A percentile compares a stretch with the other conserved stretches of the same genome.
phyloP scores from a whole-genome alignment of 2,888 invertebrate genomes.

The Ptychoptera contaminata region DNA sequence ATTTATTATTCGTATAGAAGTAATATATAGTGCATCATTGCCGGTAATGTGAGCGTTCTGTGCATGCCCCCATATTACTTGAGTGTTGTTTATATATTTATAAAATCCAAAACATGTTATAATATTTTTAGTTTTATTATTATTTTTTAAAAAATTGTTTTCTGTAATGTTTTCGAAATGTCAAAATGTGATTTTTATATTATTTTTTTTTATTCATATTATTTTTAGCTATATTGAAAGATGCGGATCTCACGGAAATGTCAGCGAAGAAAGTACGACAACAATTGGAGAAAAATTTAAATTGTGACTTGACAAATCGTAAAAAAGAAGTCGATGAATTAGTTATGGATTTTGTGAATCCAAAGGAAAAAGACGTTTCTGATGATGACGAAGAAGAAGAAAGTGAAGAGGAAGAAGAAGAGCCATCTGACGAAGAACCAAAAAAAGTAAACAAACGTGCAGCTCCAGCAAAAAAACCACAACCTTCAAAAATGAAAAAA shows the following conservation, averaged over 20 bases:
- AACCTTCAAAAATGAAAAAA: slow-evolving; percentile 16
- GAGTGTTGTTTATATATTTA: too few species aligned
- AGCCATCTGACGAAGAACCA: slow-evolving; percentile 15
- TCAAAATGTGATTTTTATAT: slow-evolving; percentile 23
- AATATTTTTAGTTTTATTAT: slow-evolving; percentile 20
- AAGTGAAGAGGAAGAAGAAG: slow-evolving; percentile 31
- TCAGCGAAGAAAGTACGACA: slow-evolving; percentile 82
- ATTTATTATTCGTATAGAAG: slow-evolving; percentile 22
- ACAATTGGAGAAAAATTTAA: slow-evolving; percentile 67
- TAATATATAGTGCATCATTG: slow-evolving; percentile 11
- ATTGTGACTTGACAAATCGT: slow-evolving; percentile 55
- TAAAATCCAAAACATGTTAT: slow-evolving; percentile 10
- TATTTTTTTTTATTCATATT: not conserved
- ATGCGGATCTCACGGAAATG: slow-evolving; percentile 67
- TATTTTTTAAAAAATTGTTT: slow-evolving; percentile 28
- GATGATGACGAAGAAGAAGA: slow-evolving; percentile 34
- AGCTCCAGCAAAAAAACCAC: slow-evolving; percentile 31
- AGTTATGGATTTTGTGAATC: slow-evolving; percentile 59
- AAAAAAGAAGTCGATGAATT: slow-evolving; percentile 78
- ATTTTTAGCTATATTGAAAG: slow-evolving; percentile 62
- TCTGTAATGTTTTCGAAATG: slow-evolving; percentile 14
- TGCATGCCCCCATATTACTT: too few species aligned
- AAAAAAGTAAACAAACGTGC: slow-evolving; percentile 26
- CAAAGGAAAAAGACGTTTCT: slow-evolving; percentile 29
- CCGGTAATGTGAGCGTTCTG: too few species aligned